phyloP scores from a whole-genome alignment of 2,888 invertebrate genomes.

The Chesias legatella region DNA sequence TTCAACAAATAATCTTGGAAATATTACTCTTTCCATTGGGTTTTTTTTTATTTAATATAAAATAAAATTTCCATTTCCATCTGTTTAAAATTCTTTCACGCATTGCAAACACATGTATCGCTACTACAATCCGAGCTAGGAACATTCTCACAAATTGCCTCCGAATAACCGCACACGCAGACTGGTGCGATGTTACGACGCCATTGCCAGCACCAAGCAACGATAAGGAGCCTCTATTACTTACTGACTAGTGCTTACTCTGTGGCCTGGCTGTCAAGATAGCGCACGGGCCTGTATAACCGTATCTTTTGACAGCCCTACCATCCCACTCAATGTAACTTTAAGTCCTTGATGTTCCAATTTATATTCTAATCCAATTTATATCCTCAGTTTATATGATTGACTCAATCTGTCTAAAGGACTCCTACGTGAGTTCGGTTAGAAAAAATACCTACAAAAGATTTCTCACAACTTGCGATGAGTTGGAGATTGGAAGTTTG shows the following conservation, averaged over 20 bases:
- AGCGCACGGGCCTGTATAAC: slow-evolving; percentile 43
- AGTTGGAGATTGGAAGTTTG: too few species aligned
- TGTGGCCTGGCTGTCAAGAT: slow-evolving; percentile 34
- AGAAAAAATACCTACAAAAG: too few species aligned
- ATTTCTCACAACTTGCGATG: too few species aligned
- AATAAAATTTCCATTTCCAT: too few species aligned
- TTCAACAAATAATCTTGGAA: too few species aligned
- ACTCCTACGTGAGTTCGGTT: too few species aligned
- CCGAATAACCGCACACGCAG: slow-evolving; percentile 24
- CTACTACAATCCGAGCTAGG: slow-evolving; percentile 5
- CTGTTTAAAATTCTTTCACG: not conserved
- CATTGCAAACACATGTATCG: not conserved
- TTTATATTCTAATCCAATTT: too few species aligned
- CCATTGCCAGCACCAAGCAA: slow-evolving; percentile 31
- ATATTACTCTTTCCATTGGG: too few species aligned
- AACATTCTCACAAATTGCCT: slow-evolving; percentile 23
- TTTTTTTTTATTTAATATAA: too few species aligned
- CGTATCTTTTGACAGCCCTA: slow-evolving; percentile 38
- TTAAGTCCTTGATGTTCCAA: slow-evolving; percentile 13
- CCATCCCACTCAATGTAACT: slow-evolving; percentile 26
- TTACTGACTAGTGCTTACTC: slow-evolving; percentile 2
- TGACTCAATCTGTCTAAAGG: too few species aligned
- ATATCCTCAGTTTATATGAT: not conserved
- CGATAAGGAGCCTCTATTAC: slow-evolving; percentile 35
- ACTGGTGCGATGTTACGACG: slow-evolving; percentile 36